Conservation (phyloP, 2,888 invertebrate genomes). For the Hoplodrina ambigua region DNA sequence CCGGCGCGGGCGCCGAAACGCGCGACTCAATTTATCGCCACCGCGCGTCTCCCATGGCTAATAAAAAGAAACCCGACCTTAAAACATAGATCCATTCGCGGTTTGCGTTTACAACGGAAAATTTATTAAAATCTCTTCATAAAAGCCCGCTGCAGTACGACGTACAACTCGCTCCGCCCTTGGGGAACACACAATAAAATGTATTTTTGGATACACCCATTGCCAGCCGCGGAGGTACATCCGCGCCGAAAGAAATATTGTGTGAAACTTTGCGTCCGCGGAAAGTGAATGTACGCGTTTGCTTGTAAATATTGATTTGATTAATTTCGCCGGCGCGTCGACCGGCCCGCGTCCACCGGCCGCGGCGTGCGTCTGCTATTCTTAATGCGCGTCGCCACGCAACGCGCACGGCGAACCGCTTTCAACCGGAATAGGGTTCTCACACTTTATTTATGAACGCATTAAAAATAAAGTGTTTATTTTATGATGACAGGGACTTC, state of each 20-base stretch:
- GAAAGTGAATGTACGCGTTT: slow-evolving; percentile 54
- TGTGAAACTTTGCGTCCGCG: slow-evolving; percentile 52
- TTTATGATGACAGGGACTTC: slow-evolving; percentile 3
- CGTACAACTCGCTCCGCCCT: slow-evolving; percentile 77
- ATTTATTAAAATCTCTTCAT: slow-evolving; percentile 84
- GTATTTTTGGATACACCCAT: slow-evolving; percentile 87
- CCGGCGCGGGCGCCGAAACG: background rate
- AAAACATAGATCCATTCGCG: slow-evolving; percentile 75
- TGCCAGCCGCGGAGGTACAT: slow-evolving; percentile 86
- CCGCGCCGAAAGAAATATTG: slow-evolving; percentile 81
- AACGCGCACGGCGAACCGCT: slow-evolving; percentile 19
- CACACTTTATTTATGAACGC: slow-evolving; percentile 21
- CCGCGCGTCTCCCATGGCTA: slow-evolving; percentile 45
- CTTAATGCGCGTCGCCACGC: slow-evolving; percentile 31
- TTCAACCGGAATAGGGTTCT: slow-evolving; percentile 38
- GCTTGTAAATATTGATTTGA: slow-evolving; percentile 62
- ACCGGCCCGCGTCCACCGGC: slow-evolving; percentile 20
- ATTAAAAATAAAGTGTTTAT: slow-evolving; percentile 27
- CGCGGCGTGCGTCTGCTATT: slow-evolving; percentile 33
- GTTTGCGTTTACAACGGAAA: slow-evolving; percentile 78
- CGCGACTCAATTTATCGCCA: background rate
- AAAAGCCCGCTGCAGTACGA: slow-evolving; percentile 66
- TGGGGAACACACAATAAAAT: slow-evolving; percentile 87
- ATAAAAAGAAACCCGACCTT: slow-evolving; percentile 67
- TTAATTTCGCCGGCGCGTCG: slow-evolving; percentile 38